phyloP scores from a whole-genome alignment of 2,888 invertebrate species.

The Zonitis immaculata region DNA sequence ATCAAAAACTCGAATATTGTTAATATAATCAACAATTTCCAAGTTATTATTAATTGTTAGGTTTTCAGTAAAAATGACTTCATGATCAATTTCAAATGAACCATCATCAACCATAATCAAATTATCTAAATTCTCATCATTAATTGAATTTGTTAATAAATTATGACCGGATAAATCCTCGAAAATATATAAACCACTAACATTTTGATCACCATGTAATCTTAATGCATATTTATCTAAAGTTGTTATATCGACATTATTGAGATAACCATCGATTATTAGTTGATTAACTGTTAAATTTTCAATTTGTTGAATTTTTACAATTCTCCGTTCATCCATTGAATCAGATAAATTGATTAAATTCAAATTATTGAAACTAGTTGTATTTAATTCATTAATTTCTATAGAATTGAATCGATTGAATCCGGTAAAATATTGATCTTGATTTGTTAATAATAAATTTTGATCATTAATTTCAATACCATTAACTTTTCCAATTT shows the following conservation, averaged over 20 bases:
- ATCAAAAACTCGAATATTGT: constrained; percentile 48
- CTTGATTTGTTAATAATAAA: constrained; percentile 36
- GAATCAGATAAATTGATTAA: constrained; percentile 8
- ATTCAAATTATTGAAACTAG: constrained; percentile 34
- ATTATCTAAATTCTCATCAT: constrained; percentile 33
- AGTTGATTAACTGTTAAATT: constrained; percentile 46
- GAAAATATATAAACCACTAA: constrained; percentile 43
- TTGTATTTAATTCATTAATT: constrained; percentile 29
- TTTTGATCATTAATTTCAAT: constrained; percentile 33
- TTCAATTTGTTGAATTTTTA: constrained; percentile 6
- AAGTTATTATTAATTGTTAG: constrained; percentile 46
- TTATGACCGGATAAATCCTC: constrained; percentile 40
- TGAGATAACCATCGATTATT: constrained; percentile 49
- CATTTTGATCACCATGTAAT: constrained; percentile 49
- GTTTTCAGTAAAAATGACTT: constrained; percentile 47
- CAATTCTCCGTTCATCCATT: neutral
- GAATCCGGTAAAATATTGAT: constrained; percentile 42
- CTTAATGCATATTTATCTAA: constrained; percentile 50
- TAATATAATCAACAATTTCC: constrained; percentile 46
- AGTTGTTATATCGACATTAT: constrained; percentile 48
- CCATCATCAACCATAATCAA: constrained; percentile 46
- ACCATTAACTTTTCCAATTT: constrained; percentile 36
- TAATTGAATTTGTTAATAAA: constrained; percentile 28
- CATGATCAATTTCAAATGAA: constrained; percentile 47
- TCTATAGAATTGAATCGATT: constrained; percentile 29